Percentiles rank a stretch among this genome's conserved stretches.
These are phyloP conservation scores for Malthinus seriepunctatus DNA, from an alignment of 2,888 invertebrate species.

Conservation along the genomic window DNA sequence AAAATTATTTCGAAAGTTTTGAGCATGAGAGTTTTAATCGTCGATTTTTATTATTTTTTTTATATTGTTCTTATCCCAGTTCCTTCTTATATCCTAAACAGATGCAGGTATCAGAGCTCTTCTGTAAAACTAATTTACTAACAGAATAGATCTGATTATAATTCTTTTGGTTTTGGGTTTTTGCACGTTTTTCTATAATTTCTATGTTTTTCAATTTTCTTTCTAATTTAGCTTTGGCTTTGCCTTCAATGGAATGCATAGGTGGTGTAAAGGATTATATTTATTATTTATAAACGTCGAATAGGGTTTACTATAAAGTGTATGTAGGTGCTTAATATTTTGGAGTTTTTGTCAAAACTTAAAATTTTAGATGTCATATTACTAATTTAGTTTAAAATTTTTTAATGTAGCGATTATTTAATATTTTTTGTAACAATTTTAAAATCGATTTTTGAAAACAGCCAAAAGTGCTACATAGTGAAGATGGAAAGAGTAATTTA, in stretches of 20 bases:
- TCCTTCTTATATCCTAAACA: slow-evolving; percentile 20
- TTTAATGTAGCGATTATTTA: too few relatives aligned
- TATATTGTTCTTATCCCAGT: slow-evolving; percentile 13
- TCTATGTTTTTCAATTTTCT: slow-evolving; percentile 31
- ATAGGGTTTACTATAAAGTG: too few relatives aligned
- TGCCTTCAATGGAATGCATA: slow-evolving; percentile 7
- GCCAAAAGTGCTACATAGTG: too few relatives aligned
- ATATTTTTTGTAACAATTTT: too few relatives aligned
- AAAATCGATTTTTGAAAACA: too few relatives aligned
- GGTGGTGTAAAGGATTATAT: slow-evolving; percentile 5
- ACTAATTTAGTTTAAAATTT: too few relatives aligned
- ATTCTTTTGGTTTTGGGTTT: slow-evolving; percentile 16
- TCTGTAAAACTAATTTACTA: slow-evolving; percentile 31
- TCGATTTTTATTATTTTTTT: slow-evolving; percentile 13
- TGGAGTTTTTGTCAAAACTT: too few relatives aligned
- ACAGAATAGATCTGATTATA: slow-evolving; percentile 34
- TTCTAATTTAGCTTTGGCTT: slow-evolving; percentile 11
- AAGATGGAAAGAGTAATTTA: too few relatives aligned
- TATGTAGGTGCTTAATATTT: too few relatives aligned
- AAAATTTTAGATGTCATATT: too few relatives aligned
- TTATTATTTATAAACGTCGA: neutral
- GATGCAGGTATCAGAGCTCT: slow-evolving; percentile 35
- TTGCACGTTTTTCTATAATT: slow-evolving; percentile 27
- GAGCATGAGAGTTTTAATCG: slow-evolving; percentile 21
- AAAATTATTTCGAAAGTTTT: slow-evolving; percentile 21